Evolutionary conservation across 2,797 vertebrate genomes (phyloP), one percentile per base, ranked within the genome.

Genomic region (Salmo trutta): DNA sequence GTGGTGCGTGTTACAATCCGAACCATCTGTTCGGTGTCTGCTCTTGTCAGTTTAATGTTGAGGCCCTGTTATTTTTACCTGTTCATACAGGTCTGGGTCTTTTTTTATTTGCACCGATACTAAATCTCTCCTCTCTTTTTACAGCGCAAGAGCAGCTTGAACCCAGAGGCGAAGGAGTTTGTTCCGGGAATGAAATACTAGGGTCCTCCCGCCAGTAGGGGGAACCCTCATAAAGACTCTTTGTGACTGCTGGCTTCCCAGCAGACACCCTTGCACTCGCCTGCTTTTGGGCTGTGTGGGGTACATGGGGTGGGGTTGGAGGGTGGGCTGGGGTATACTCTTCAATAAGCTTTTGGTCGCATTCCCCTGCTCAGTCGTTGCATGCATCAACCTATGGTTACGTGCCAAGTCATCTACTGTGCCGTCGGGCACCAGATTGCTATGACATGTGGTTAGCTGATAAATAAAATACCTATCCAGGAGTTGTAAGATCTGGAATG

Each of bases 61-160:
- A 56, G 53, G 19, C 4, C 15, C 17, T n/a, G 10, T 33, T 69
- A n/a, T 41, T n/a, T 36, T 10, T 0, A 14, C 24, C 24, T 24
- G 24, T 65, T 21, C n/a, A 27, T n/a, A 12, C 62, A 19, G 12
- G 31, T 41, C 19, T 33, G 31, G 16, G 29, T 31, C 36, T 2
- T 31, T 29, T 33, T 2, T 36, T 17, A 3, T 70, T 3, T 21
- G 4, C 21, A 31, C 5, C 15, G 8, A 29, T 17, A 56, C 15
- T 16, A 73, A 31, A 17, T 56, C 29, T 15, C 24, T 68, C 24
- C n/a, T 52, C 33, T 56, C 17, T 76, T 24, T 47, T 2, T 76
- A 21, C 91, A 96, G 96, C 96, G 94, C 92, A 96, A 96, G 92
- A 96, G 96, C 93, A 96, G 89, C 90, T 93, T 96, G 92, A 96